Evolutionary conservation across 2,888 invertebrate species (phyloP), one percentile per base, ranked within the genome.

Genomic region (Falcaria lacertinaria): DNA sequence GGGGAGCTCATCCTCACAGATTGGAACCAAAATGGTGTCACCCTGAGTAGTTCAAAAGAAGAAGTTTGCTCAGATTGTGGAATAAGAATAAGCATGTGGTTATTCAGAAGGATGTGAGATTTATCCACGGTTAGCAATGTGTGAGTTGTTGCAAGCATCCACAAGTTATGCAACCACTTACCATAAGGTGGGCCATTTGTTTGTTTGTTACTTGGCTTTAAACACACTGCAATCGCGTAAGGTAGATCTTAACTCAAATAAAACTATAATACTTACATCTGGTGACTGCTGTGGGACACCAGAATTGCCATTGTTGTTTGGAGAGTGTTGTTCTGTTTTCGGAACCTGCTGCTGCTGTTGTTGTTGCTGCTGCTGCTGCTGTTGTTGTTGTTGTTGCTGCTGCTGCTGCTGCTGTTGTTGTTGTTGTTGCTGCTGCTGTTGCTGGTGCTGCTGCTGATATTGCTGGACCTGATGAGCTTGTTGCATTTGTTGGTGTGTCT

Each of bases 241-340:
- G n/a, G n/a, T n/a, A n/a, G n/a, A n/a, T n/a, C n/a, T n/a, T n/a
- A n/a, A n/a, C n/a, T n/a, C n/a, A n/a, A 39, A 34, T 41, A 54
- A 47, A 13, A 25, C 13, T 41, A 36, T 8, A 22, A 51, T 50
- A 72, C 68, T 76, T 74, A 86, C 87, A 75, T 87, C 88, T 44
- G 83, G 73, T 15, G 80, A 77, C 48, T 79, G 85, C 51, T 78
- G 83, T 45, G 83, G 85, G 64, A 76, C 75, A 55, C 81, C 86
- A 45, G 84, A 67, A 55, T 71, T 83, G 48, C 81, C 81, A 69
- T 82, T 88, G 54, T 68, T 80, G 50, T 77, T 83, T n/a, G 84
- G 70, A 13, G 89, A 76, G 45, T 89, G 90, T 50, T 88, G 91
- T 50, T 90, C 91, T 57, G 79, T 75, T 62, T 88, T 89, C 19